Evolutionary conservation across 1,140 invertebrate species (phyloP).

Genomic region (Neodiprion virginianus): DNA sequence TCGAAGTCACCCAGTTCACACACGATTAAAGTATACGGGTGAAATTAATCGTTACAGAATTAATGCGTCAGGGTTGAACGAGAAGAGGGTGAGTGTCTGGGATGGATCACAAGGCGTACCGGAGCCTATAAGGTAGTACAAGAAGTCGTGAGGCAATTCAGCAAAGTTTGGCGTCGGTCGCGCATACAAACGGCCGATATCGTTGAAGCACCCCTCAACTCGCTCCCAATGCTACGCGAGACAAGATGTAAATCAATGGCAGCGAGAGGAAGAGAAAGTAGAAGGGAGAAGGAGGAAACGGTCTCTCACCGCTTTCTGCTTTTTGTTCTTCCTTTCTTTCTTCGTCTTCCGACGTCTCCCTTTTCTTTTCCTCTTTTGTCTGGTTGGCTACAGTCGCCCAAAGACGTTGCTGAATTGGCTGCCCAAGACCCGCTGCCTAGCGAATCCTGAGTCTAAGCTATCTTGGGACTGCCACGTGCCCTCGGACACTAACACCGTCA

Average conservation of each 20-base stretch:
- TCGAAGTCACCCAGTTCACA: too few relatives aligned
- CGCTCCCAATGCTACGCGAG: slow-evolving; percentile 32
- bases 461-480: slow-evolving; percentile 32
- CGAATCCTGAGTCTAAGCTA: slow-evolving; percentile 55
- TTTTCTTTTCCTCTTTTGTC: slow-evolving; percentile 21
- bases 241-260: slow-evolving; percentile 61
- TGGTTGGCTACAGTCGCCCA: slow-evolving; percentile 22
- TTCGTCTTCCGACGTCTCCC: slow-evolving; percentile 23
- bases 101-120: background rate
- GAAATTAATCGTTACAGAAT: background rate
- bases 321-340: slow-evolving; percentile 20
- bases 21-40: too few relatives aligned
- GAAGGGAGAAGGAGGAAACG: slow-evolving; percentile 29
- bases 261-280: slow-evolving; percentile 43
- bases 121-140: slow-evolving; percentile 37
- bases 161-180: slow-evolving; percentile 58
- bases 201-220: slow-evolving; percentile 34
- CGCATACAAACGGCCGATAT: slow-evolving; percentile 61
- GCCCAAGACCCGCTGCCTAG: slow-evolving; percentile 42
- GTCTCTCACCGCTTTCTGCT: slow-evolving; percentile 14
- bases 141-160: slow-evolving; percentile 59
- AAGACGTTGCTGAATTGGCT: slow-evolving; percentile 18
- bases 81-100: background rate
- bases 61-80: background rate
- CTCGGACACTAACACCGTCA: background rate